Conservation (phyloP, 1,140 invertebrate species). For the Conopomorpha cramerella region DNA sequence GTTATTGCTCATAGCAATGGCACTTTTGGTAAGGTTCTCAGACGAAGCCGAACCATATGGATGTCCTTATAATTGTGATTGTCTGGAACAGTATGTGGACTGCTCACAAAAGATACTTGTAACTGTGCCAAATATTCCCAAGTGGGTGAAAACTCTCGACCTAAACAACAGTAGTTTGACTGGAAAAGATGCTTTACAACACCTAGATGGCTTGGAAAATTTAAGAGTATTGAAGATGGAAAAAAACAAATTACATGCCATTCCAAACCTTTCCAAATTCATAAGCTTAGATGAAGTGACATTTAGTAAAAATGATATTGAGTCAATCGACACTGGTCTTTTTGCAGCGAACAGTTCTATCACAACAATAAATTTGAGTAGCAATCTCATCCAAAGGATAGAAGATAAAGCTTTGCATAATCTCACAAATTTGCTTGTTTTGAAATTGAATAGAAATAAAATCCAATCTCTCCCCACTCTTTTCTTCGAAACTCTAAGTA, state of each 20-base stretch:
- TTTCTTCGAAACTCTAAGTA: conserved; percentile 70
- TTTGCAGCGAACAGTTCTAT: conserved; percentile 64
- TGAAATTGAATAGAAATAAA: conserved; percentile 83
- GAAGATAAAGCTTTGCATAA: conserved; percentile 72
- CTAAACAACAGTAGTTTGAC: conserved; percentile 48
- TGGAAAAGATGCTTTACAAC: conserved; percentile 30
- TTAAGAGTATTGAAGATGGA: conserved; percentile 60
- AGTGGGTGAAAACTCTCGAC: conserved; percentile 67
- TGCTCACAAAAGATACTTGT: conserved; percentile 64
- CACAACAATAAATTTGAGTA: conserved; percentile 66
- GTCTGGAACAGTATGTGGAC: conserved; percentile 62
- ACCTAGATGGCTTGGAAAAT: conserved; percentile 27
- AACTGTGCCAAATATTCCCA: conserved; percentile 62
- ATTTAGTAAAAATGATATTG: conserved; percentile 69
- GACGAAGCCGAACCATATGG: conserved; percentile 42
- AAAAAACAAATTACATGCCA: conserved; percentile 51
- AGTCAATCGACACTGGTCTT: conserved; percentile 60
- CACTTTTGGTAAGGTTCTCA: conserved; percentile 29
- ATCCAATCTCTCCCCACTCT: conserved; percentile 71
- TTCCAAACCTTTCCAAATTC: conserved; percentile 48
- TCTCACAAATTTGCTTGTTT: conserved; percentile 71
- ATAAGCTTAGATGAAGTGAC: conserved; percentile 55
- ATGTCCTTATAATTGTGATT: conserved; percentile 64
- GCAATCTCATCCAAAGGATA: conserved; percentile 73
- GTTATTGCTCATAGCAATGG: conserved; percentile 31